Evolutionary conservation across 1,140 invertebrate species (phyloP).

Genomic region (Drosophila jambulina): DNA sequence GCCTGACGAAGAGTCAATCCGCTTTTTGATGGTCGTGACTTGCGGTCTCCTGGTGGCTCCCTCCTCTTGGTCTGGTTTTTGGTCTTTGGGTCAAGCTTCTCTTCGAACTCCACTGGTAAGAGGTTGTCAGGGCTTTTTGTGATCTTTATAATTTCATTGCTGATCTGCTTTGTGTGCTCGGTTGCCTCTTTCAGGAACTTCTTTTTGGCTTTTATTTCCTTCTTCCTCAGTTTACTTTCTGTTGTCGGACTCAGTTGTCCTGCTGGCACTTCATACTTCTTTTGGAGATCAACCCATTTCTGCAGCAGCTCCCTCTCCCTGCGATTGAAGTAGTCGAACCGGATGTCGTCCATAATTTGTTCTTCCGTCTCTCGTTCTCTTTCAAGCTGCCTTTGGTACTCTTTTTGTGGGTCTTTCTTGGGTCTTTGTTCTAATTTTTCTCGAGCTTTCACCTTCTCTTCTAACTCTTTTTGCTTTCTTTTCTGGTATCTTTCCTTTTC

Average conservation of each 20-base stretch:
- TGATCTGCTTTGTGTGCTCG: not conserved
- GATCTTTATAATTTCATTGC: not conserved
- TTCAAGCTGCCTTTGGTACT: too few species aligned
- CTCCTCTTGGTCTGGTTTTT: not conserved
- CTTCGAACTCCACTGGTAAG: not conserved
- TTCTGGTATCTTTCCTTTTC: not conserved
- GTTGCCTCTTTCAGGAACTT: not conserved
- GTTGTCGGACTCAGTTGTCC: too few species aligned
- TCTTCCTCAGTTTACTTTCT: not conserved
- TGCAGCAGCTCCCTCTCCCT: not conserved
- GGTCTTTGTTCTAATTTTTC: not conserved
- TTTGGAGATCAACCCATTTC: not conserved
- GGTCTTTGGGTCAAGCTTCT: too few species aligned
- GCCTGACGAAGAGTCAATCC: not conserved
- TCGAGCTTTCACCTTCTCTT: rapidly evolving
- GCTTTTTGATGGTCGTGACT: not conserved
- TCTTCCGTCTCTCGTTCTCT: not conserved
- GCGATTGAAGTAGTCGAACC: not conserved
- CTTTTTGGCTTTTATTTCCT: not conserved
- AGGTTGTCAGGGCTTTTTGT: too few species aligned
- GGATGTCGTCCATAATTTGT: too few species aligned
- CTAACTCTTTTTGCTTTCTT: not conserved
- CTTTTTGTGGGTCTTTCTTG: not conserved
- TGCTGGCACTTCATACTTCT: not conserved
- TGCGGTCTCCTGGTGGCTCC: not conserved